Evolutionary conservation across 2,113 vertebrate genomes (phyloP), one percentile per base, ranked within the genome.

Genomic region (Brachyistius frenatus): DNA sequence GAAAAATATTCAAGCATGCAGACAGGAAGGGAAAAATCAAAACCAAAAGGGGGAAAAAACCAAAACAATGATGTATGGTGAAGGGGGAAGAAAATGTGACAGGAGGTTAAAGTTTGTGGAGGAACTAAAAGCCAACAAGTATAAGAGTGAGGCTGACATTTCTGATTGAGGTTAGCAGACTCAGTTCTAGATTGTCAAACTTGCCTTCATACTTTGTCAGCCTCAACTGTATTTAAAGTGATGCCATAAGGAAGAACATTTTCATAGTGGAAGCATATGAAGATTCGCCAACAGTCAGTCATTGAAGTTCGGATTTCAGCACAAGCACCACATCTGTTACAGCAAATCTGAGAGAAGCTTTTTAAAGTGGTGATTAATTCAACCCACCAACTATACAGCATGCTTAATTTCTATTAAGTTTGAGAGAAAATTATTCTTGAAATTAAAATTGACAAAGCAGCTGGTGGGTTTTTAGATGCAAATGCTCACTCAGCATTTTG

Each of bases 381-480:
- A 64, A 49, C 23, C 14, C 31, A 23, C 5, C 37, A 41, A 13
- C 53, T 44, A 23, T 23, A 13, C 60, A 53, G 54, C 46, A 9
- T 11, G 61, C 37, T 61, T 30, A 6, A 78, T 78, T 64, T 76
- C 47, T 53, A 13, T 62, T 31, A 58, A 23, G 14, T 75, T 70
- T 62, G 36, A 56, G 54, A 68, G 67, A 55, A 68, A 69, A 16
- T 30, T 55, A 54, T 14, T 60, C 32, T 0, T 54, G 56, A 52
- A 80, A 66, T 72, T 65, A 73, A 37, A 23, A 61, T 68, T 80
- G 65, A 46, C 36, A 83, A 83, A 80, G 66, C 67, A 80, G 63
- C 64, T 83, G 33, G 49, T 65, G 68, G n/a, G 16, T 37, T 49
- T 70, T 23, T 35, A 73, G 44, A 65, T 70, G 73, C 77, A 57